phyloP scores from a whole-genome alignment of 2,888 invertebrate genomes.

The Myathropa florea region DNA sequence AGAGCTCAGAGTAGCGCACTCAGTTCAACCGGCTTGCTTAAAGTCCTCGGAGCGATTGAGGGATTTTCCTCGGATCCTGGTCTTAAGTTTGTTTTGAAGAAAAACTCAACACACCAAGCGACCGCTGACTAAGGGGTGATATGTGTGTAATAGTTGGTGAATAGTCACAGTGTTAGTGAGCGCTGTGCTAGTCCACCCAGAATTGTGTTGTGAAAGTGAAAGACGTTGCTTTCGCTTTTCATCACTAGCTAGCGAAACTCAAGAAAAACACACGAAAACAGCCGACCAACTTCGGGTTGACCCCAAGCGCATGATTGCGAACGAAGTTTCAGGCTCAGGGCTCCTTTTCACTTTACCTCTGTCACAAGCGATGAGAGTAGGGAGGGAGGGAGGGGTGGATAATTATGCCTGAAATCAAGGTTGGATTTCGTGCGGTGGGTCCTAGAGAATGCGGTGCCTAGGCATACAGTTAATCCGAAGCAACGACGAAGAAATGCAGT shows the following conservation, averaged over 20 bases:
- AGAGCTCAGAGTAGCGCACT: slow-evolving; percentile 11
- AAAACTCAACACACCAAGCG: slow-evolving; percentile 33
- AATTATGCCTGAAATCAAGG: slow-evolving; percentile 57
- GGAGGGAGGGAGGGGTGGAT: slow-evolving; percentile 6
- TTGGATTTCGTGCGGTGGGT: slow-evolving; percentile 13
- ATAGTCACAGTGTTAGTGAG: background rate
- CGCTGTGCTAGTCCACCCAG: background rate
- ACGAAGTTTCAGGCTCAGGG: slow-evolving; percentile 30
- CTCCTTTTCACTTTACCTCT: background rate
- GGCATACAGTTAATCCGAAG: background rate
- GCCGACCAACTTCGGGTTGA: slow-evolving; percentile 29
- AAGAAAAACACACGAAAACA: background rate
- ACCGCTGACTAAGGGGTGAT: background rate
- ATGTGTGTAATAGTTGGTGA: background rate
- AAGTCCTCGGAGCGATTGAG: slow-evolving; percentile 79
- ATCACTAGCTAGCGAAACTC: slow-evolving; percentile 18
- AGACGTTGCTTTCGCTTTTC: slow-evolving; percentile 63
- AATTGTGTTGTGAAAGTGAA: slow-evolving; percentile 54
- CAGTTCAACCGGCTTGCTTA: slow-evolving; percentile 76
- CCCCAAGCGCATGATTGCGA: slow-evolving; percentile 61
- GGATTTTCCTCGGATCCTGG: slow-evolving; percentile 76
- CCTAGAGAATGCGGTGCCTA: background rate
- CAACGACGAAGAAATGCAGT: slow-evolving; percentile 19
- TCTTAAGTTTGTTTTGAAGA: slow-evolving; percentile 77
- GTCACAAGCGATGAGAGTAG: too few relatives aligned